Evolutionary conservation across 2,888 invertebrate genomes (phyloP), one percentile per base, ranked within the genome.

Genomic region (Rotaria magnacalcarata): DNA sequence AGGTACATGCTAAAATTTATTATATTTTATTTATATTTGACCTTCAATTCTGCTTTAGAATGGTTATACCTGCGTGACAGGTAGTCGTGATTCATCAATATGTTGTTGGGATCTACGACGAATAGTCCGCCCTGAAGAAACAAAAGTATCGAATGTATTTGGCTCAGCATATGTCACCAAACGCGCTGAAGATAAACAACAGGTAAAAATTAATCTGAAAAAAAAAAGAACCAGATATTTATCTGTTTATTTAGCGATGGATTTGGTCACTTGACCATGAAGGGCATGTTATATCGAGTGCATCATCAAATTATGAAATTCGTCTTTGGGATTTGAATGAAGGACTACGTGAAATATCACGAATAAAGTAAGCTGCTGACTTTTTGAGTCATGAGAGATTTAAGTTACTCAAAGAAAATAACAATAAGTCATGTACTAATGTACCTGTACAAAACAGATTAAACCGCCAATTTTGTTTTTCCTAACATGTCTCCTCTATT

Each of bases 281-380:
- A n/a, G 14, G 5, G 14, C 11, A 80, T 24, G n/a, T 80, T 47
- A 0, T 80, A 47, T 80, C 80, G 47, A 80, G 80, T 47, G n/a
- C 80, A 47, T 80, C 80, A 80, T 80, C 80, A n/a, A 80, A 43
- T 80, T 80, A 14, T 47, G 80, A 80, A 80, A 80, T 80, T 11
- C 80, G 80, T 80, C 47, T 80, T n/a, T 80, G 80, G 80, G 80
- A 80, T 80, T 4, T 80, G 4, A 80, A 80, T 80, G 80, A 24
- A 80, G 80, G 47, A 47, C 21, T 80, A 11, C 47, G 80, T 47
- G 80, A 80, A 80, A 80, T 80, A 43, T 80, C 80, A 24, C 80
- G 80, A 47, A 80, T 80, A 24, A 80, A 80, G 80, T 80, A 80
- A 19, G 10, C 34, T 34, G 34, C 34, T 34, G 19, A 54, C 7